phyloP scores from a whole-genome alignment of 2,888 invertebrate genomes.

The Sinohyriopsis cumingii region DNA sequence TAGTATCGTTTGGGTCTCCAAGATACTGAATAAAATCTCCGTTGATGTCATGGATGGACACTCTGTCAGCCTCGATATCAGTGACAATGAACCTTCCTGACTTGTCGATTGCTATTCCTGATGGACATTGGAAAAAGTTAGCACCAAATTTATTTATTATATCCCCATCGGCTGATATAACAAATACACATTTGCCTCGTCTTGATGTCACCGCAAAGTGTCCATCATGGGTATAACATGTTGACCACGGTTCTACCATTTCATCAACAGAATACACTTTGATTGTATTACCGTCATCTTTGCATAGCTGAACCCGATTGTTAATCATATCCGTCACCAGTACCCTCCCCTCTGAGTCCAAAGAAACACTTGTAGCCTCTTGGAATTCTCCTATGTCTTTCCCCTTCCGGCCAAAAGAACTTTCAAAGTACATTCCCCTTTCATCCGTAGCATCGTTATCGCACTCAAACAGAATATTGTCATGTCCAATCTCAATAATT shows the following conservation, averaged over 20 bases:
- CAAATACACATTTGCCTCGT: constrained; percentile 42
- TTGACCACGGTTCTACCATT: constrained; percentile 52
- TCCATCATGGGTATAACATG: constrained; percentile 39
- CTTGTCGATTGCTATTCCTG: constrained; percentile 56
- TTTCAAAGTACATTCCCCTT: neutral
- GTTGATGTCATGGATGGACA: constrained; percentile 69
- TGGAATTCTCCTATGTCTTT: constrained; percentile 33
- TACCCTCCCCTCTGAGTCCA: constrained; percentile 39
- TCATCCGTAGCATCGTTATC: constrained; percentile 5
- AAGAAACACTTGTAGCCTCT: constrained; percentile 40
- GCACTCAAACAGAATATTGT: constrained; percentile 9
- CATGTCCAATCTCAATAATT: neutral
- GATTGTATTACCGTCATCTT: constrained; percentile 38
- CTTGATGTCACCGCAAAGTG: constrained; percentile 54
- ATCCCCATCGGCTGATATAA: constrained; percentile 41
- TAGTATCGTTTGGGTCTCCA: constrained; percentile 67
- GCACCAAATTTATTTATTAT: constrained; percentile 45
- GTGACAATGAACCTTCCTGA: constrained; percentile 71
- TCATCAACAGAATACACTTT: constrained; percentile 39
- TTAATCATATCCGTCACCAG: constrained; percentile 59
- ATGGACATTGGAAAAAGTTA: constrained; percentile 49
- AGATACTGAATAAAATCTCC: constrained; percentile 61
- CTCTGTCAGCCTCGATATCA: constrained; percentile 71
- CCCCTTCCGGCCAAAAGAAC: constrained; percentile 38
- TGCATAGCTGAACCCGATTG: constrained; percentile 50